Percentiles rank a stretch among this genome's conserved stretches.
Conservation (phyloP, 2,797 vertebrate species). For the Anabas testudineus region DNA sequence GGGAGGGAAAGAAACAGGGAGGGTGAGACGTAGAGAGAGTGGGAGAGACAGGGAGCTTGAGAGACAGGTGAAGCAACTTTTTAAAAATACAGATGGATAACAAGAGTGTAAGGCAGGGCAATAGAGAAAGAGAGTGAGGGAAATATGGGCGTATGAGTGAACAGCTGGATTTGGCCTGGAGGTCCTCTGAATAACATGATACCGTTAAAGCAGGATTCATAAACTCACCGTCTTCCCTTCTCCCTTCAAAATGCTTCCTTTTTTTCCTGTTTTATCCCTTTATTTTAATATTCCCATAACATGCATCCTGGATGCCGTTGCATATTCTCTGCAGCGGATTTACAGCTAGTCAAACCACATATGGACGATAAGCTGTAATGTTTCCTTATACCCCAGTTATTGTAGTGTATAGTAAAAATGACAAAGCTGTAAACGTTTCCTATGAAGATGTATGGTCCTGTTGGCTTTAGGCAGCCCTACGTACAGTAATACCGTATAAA, state of each 20-base stretch:
- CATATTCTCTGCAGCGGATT: constrained; percentile 48
- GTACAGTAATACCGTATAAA: constrained; percentile 68
- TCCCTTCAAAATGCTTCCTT: constrained; percentile 37
- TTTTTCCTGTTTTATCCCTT: constrained; percentile 57
- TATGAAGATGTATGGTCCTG: constrained; percentile 54
- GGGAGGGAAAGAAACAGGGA: background rate
- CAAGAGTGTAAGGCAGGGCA: constrained; percentile 41
- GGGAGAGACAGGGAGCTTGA: constrained; percentile 4
- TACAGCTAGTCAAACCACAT: constrained; percentile 62
- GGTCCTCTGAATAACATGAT: constrained; percentile 77
- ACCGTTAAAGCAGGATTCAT: constrained; percentile 74
- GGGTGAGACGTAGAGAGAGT: background rate
- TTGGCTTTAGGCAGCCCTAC: constrained; percentile 55
- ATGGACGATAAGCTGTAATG: constrained; percentile 55
- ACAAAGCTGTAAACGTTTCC: constrained; percentile 61
- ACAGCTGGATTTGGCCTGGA: constrained; percentile 75
- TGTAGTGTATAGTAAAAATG: constrained; percentile 63
- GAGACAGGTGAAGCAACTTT: constrained; percentile 33
- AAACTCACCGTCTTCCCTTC: constrained; percentile 55
- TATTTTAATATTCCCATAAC: constrained; percentile 68
- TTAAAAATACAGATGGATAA: constrained; percentile 44
- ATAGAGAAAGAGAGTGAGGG: constrained; percentile 11
- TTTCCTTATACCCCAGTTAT: constrained; percentile 31
- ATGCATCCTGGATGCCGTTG: constrained; percentile 44
- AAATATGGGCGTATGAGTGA: constrained; percentile 53